Evolutionary conservation across 2,888 invertebrate genomes (phyloP).

Genomic region (Drosophila meridiana): DNA sequence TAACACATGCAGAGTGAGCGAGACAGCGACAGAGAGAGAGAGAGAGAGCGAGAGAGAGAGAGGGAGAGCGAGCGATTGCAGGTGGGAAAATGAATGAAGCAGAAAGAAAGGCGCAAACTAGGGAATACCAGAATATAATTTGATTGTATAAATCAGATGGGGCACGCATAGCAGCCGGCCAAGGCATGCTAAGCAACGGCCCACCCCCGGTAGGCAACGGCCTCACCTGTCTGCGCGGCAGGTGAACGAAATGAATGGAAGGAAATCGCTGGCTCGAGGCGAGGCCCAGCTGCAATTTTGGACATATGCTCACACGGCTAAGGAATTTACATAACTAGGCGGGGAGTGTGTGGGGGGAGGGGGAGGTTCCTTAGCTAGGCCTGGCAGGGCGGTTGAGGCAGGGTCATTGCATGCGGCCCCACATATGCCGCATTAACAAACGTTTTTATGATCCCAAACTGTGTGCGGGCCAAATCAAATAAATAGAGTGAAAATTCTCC

Average conservation of each 20-base stretch:
- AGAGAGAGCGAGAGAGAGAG: not conserved
- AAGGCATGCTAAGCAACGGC: slow-evolving; percentile 3
- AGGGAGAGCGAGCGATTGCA: not conserved
- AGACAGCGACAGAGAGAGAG: not conserved
- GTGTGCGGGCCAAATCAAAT: slow-evolving; percentile 17
- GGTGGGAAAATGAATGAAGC: slow-evolving; percentile 15
- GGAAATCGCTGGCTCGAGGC: slow-evolving; percentile 14
- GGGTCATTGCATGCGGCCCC: slow-evolving; percentile 1
- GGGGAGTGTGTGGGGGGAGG: not conserved
- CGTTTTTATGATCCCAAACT: not conserved
- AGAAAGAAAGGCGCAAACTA: slow-evolving; percentile 32
- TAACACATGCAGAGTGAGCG: slow-evolving; percentile 1
- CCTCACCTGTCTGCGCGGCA: not conserved
- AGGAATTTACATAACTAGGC: slow-evolving; percentile 47
- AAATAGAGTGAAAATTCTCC: slow-evolving; percentile 26
- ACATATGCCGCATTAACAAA: slow-evolving; percentile 5
- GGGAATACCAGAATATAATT: slow-evolving; percentile 63
- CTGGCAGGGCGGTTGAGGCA: not conserved
- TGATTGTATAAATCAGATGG: slow-evolving; percentile 76
- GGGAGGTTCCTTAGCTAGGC: not conserved
- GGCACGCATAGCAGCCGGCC: slow-evolving; percentile 59
- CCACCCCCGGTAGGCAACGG: not conserved
- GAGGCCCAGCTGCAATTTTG: slow-evolving; percentile 28
- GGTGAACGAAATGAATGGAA: not conserved
- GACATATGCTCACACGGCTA: slow-evolving; percentile 10